A percentile compares a stretch with the other conserved stretches of the same genome.
These are phyloP conservation scores for Hydrotaea diabolus DNA, from an alignment of 2,888 invertebrate genomes.

Conservation along the genomic window DNA sequence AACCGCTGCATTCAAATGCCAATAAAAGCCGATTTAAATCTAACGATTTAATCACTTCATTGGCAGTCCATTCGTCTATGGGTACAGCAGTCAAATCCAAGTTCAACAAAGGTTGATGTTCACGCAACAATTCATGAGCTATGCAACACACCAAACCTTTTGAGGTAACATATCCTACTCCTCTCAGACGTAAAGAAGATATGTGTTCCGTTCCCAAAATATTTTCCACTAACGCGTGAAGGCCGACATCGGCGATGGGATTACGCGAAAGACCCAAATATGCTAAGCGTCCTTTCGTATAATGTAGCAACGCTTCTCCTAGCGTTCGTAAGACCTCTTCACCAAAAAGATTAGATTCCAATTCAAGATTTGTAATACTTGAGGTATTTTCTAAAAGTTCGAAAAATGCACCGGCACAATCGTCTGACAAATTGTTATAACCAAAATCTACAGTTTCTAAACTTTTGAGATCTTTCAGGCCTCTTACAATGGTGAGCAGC, in stretches of 20 bases:
- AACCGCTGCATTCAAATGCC: slow-evolving; percentile 72
- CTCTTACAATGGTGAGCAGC: slow-evolving; percentile 69
- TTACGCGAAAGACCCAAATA: slow-evolving; percentile 75
- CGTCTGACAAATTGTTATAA: slow-evolving; percentile 73
- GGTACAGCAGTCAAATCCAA: slow-evolving; percentile 71
- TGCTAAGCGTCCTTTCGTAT: slow-evolving; percentile 60
- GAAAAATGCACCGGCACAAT: slow-evolving; percentile 71
- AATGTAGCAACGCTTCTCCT: slow-evolving; percentile 55
- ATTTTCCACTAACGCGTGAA: slow-evolving; percentile 62
- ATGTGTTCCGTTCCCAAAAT: slow-evolving; percentile 70
- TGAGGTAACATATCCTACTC: slow-evolving; percentile 40
- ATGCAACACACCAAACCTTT: slow-evolving; percentile 62
- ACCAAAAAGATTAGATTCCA: slow-evolving; percentile 73
- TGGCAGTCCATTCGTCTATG: slow-evolving; percentile 53
- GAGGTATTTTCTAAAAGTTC: slow-evolving; percentile 69
- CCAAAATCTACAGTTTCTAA: slow-evolving; percentile 75
- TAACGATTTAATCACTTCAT: slow-evolving; percentile 70
- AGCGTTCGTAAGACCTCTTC: slow-evolving; percentile 54
- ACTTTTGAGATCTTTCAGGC: slow-evolving; percentile 66
- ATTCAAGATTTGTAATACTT: slow-evolving; percentile 70
- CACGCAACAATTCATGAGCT: slow-evolving; percentile 68
- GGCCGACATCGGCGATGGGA: slow-evolving; percentile 68
- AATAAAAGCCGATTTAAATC: slow-evolving; percentile 69
- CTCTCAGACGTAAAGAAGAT: slow-evolving; percentile 70
- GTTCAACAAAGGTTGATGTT: slow-evolving; percentile 68